Conservation (phyloP, 2,888 invertebrate species). For the Agrotis puta region DNA sequence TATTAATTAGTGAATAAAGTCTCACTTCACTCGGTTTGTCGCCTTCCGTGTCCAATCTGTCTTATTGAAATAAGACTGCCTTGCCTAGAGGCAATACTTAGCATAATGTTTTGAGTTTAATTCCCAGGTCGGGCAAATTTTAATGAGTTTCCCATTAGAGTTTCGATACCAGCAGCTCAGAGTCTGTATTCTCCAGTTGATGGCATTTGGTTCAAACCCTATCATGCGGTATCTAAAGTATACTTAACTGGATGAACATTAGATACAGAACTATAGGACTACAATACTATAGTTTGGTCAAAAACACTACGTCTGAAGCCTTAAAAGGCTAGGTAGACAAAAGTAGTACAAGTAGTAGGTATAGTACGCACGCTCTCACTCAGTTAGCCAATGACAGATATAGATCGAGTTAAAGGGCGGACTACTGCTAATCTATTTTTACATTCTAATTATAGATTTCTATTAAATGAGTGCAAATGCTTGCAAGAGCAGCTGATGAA, state of each 20-base stretch:
- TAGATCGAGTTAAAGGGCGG: conserved; percentile 46
- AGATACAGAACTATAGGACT: no score
- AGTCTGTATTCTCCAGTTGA: background rate
- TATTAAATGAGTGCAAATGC: conserved; percentile 30
- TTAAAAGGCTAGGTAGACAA: background rate
- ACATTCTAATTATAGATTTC: conserved; percentile 44
- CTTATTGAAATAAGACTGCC: background rate
- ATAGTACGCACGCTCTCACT: conserved; percentile 21
- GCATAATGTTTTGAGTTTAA: background rate
- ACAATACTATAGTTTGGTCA: no score
- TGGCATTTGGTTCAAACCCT: background rate
- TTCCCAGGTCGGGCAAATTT: background rate
- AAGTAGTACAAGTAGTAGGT: background rate
- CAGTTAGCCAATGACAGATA: conserved; percentile 40
- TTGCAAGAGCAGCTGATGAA: conserved; percentile 38
- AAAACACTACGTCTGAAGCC: background rate
- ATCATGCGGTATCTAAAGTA: no score
- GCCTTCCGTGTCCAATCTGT: background rate
- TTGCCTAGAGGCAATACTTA: no score
- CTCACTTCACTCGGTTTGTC: background rate
- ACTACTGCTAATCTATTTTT: conserved; percentile 39
- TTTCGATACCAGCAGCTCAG: background rate
- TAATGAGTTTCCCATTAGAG: background rate
- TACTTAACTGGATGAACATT: background rate
- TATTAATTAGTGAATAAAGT: conserved; percentile 16